Percentiles rank a stretch among this genome's conserved stretches.
Evolutionary conservation across 1,140 invertebrate genomes (phyloP).

Genomic region (Solen grandis): DNA sequence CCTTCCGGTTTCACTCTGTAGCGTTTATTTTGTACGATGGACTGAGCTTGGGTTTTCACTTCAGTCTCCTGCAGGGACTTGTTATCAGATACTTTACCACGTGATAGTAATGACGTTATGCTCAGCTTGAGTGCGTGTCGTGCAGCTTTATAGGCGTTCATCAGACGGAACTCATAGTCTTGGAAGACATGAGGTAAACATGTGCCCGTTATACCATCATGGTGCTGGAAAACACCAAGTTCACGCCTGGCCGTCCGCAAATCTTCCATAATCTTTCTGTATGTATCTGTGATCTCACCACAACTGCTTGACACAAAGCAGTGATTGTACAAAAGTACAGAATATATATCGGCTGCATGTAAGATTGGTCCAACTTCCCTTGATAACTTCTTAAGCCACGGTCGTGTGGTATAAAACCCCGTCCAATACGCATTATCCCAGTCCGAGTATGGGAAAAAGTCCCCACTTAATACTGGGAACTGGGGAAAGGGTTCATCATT

Average conservation of each 20-base stretch:
- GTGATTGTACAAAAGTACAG: slow-evolving; percentile 7
- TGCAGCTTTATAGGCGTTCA: slow-evolving; percentile 6
- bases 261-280: slow-evolving; percentile 2
- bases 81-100: slow-evolving; percentile 3
- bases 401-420: slow-evolving; percentile 95
- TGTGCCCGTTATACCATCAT: slow-evolving; percentile 51
- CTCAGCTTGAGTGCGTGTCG: slow-evolving; percentile 5
- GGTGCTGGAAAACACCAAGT: slow-evolving; percentile 47
- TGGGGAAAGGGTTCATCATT: slow-evolving; percentile 78
- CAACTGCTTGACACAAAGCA: slow-evolving; percentile 78
- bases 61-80: not conserved
- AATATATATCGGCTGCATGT: slow-evolving; percentile 84
- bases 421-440: slow-evolving; percentile 98
- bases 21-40: not conserved
- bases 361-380: slow-evolving; percentile 92
- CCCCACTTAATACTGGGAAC: slow-evolving; percentile 92
- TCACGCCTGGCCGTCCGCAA: slow-evolving; percentile 34
- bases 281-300: not conserved
- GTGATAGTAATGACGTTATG: slow-evolving; percentile 8
- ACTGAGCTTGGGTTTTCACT: not conserved
- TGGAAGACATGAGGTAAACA: slow-evolving; percentile 46
- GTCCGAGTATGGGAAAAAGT: slow-evolving; percentile 97
- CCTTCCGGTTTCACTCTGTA: not conserved
- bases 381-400: slow-evolving; percentile 93
- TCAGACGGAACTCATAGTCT: slow-evolving; percentile 45